phyloP scores from a whole-genome alignment of 2,113 vertebrate species.

The Anhinga anhinga region DNA sequence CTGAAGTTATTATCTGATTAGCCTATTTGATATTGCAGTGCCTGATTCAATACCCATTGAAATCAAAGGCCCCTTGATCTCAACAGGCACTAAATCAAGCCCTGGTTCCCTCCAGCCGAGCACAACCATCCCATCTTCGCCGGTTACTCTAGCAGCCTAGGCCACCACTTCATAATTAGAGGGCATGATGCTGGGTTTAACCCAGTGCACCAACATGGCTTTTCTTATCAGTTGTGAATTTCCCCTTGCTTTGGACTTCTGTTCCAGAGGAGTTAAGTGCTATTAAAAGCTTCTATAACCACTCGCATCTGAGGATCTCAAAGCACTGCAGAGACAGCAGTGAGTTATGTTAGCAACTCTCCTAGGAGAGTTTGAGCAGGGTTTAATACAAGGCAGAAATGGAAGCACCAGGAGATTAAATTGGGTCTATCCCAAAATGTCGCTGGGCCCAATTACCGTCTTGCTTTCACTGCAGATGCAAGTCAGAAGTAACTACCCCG shows the following conservation, averaged over 20 bases:
- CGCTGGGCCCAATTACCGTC: neutral
- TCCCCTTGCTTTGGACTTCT: slow-evolving; percentile 43
- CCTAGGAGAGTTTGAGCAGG: neutral
- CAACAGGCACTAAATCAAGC: slow-evolving; percentile 41
- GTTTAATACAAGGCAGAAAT: slow-evolving; percentile 9
- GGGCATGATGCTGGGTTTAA: slow-evolving; percentile 36
- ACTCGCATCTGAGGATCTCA: slow-evolving; percentile 20
- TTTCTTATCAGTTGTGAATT: slow-evolving; percentile 53
- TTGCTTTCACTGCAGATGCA: neutral
- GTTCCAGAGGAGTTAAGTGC: slow-evolving; percentile 23
- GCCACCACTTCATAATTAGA: slow-evolving; percentile 49
- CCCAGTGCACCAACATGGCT: slow-evolving; percentile 19
- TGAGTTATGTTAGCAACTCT: neutral
- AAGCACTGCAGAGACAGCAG: slow-evolving; percentile 9
- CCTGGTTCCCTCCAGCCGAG: slow-evolving; percentile 17
- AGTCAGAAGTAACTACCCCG: neutral
- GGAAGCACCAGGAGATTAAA: neutral
- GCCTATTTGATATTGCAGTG: slow-evolving; percentile 29
- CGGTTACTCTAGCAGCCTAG: neutral
- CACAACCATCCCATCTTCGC: neutral
- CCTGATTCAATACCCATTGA: slow-evolving; percentile 43
- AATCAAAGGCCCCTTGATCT: slow-evolving; percentile 62
- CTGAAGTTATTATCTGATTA: slow-evolving; percentile 56
- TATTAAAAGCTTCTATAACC: slow-evolving; percentile 39
- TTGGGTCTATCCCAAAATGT: neutral